Conservation (phyloP, 2,888 invertebrate genomes). For the Omphaloscelis lunosa region DNA sequence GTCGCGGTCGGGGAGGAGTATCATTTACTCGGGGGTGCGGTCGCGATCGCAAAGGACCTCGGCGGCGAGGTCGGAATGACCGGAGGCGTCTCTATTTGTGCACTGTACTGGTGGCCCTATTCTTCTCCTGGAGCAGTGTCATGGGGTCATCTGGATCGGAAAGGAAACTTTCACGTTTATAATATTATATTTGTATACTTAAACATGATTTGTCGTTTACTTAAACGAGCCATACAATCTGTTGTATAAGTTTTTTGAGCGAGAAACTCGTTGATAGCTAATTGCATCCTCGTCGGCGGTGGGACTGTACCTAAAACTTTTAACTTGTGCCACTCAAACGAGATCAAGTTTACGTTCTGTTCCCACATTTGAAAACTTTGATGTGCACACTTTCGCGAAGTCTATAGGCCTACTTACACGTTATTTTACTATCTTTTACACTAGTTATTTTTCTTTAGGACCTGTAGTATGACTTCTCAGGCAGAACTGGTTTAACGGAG, state of each 20-base stretch:
- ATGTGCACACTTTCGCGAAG: constrained; percentile 58
- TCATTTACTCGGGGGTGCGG: too few species aligned
- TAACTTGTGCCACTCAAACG: constrained; percentile 50
- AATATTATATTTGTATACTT: too few species aligned
- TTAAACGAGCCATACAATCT: too few species aligned
- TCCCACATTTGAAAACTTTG: constrained; percentile 66
- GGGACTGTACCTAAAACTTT: neutral
- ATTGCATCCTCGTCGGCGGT: neutral
- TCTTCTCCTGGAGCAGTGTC: too few species aligned
- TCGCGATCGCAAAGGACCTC: too few species aligned
- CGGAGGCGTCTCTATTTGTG: too few species aligned
- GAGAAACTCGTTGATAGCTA: neutral
- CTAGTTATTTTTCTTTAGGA: constrained; percentile 35
- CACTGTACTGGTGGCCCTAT: too few species aligned
- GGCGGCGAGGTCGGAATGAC: too few species aligned
- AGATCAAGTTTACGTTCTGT: constrained; percentile 54
- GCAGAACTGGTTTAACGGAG: neutral
- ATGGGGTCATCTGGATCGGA: too few species aligned
- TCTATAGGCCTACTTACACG: constrained; percentile 48
- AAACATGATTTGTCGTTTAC: too few species aligned
- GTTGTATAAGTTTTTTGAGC: neutral
- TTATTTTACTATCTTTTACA: constrained; percentile 34
- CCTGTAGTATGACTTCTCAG: neutral
- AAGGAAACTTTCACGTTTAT: too few species aligned
- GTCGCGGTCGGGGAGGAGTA: too few species aligned